Base-by-base conservation (phyloP, 92 coral and sea anemone species). In the Porites cylindrica region DNA sequence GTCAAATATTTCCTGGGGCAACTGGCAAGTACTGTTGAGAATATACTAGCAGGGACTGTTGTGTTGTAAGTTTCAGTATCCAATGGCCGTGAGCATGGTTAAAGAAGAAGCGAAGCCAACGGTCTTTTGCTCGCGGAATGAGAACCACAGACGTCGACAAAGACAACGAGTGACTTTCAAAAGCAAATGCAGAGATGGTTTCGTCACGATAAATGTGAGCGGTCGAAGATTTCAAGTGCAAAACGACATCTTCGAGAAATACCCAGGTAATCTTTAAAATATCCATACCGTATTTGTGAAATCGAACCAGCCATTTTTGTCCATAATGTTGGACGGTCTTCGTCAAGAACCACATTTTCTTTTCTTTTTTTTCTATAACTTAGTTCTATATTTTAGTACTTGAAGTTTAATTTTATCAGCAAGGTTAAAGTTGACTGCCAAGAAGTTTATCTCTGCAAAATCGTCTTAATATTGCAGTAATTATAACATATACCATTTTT, bases 121-220 rank as follows among this genome's bases (percentile, higher is more conserved):
- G 74, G 73, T 51, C 83, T 69, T 26, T 8, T 14, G 23, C 65
- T 12, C 80, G 51, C 74, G 23, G 11, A 62, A 20, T 20, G 75
- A n/a, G 16, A 24, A 54, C 19, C 75, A 52, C 20, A 64, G 38
- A 29, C 23, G 11, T 14, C 63, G 18, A 14, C 4, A 11, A 10
- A 66, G 60, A 56, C 80, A 43, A 2, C 50, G 73, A 73, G 72
- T 83, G 72, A 83, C 87, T 83, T 61, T 73, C 16, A 73, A 73
- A 23, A 63, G 38, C 18, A 74, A 47, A 23, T 17, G 16, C n/a
- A 73, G 47, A 21, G 87, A 54, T 83, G 80, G 89, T 76, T 72
- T 85, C 69, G 79, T 94, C 10, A 80, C 94, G 12, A 95, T 97
- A 14, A 97, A 97, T 80, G 99, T 97, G 10, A 97, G 99, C 77